These are phyloP conservation scores for Caenorhabditis zanzibari DNA, from an alignment of 2,888 invertebrate species.

Conservation along the genomic window DNA sequence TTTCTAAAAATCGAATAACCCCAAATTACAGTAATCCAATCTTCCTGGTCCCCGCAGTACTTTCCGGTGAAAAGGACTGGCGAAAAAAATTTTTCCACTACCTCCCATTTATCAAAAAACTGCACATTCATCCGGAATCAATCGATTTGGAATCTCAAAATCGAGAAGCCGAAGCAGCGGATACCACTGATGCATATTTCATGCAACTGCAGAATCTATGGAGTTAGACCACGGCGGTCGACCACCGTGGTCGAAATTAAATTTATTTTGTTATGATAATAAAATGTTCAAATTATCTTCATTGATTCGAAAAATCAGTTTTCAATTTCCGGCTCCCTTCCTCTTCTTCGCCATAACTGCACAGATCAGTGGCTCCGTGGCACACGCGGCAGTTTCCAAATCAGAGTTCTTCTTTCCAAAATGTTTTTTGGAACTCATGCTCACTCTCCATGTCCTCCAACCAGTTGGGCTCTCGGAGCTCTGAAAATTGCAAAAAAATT, in stretches of 20 bases:
- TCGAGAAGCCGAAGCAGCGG: not conserved
- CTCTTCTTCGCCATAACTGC: not conserved
- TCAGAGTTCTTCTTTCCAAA: not conserved
- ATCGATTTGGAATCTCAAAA: not conserved
- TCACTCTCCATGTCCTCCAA: not conserved
- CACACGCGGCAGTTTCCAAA: not conserved
- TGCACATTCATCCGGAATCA: not conserved
- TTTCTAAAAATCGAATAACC: not conserved
- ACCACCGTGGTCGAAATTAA: too few species aligned
- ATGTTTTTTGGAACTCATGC: not conserved
- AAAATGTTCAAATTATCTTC: too few species aligned
- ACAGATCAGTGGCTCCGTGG: not conserved
- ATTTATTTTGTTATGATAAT: too few species aligned
- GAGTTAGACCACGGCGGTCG: not conserved
- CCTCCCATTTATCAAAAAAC: not conserved
- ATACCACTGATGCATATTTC: constrained; percentile 12
- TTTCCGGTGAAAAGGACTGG: constrained; percentile 44
- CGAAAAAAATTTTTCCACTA: constrained; percentile 16
- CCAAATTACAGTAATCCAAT: constrained; percentile 37
- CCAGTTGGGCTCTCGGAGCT: not conserved
- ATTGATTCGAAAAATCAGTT: not conserved
- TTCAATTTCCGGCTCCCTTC: too few species aligned
- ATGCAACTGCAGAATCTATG: constrained; percentile 45
- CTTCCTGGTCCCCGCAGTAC: constrained; percentile 28
- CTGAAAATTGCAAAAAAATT: too few species aligned